Evolutionary conservation across 2,113 vertebrate species (phyloP).

Genomic region (Uropsilus gracilis): DNA sequence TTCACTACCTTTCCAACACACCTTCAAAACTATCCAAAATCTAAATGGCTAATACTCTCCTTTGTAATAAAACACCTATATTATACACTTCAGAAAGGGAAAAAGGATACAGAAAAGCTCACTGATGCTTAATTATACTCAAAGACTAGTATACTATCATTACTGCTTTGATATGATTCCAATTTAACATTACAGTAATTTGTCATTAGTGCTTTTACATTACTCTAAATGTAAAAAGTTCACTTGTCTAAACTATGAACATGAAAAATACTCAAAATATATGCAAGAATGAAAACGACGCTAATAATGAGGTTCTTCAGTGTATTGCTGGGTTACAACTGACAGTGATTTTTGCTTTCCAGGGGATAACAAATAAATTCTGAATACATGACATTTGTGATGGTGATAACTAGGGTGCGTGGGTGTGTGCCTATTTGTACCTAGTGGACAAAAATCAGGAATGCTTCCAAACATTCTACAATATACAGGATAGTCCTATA

Average conservation of each 20-base stretch:
- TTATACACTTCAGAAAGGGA: background rate
- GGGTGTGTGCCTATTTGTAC: too few species aligned
- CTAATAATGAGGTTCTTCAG: background rate
- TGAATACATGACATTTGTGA: background rate
- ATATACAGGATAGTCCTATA: background rate
- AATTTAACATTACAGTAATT: too few species aligned
- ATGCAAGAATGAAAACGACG: background rate
- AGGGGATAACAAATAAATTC: background rate
- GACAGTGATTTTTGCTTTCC: background rate
- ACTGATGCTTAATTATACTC: background rate
- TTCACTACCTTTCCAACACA: background rate
- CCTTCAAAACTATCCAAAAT: background rate
- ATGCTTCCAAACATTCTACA: background rate
- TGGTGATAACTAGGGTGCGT: background rate
- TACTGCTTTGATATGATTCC: background rate
- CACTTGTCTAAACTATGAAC: constrained; percentile 1
- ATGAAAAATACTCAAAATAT: background rate
- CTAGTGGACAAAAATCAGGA: background rate
- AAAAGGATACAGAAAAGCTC: background rate
- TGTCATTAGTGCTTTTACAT: too few species aligned
- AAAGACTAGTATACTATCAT: background rate
- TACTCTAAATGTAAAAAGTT: background rate
- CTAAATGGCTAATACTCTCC: background rate
- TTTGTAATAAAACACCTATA: background rate
- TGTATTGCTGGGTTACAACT: background rate